These are phyloP conservation scores for Aramus guarauna DNA, from an alignment of 2,113 vertebrate species.

Conservation along the genomic window DNA sequence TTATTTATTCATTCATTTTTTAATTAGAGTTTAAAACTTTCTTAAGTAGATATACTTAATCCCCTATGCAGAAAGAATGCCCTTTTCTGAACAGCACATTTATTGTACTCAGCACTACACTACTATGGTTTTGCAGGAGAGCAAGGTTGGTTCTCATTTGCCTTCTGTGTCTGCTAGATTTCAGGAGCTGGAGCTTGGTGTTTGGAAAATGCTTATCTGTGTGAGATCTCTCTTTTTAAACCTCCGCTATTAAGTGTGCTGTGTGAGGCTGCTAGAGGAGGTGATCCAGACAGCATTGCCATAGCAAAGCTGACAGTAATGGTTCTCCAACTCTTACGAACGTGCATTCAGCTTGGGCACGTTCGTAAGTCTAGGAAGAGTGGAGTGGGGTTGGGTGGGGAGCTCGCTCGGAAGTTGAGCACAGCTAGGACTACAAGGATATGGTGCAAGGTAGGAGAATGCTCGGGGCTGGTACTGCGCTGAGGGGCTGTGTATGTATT, in stretches of 20 bases:
- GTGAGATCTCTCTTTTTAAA: background rate
- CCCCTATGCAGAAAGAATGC: background rate
- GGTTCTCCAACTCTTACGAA: background rate
- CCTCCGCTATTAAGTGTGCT: background rate
- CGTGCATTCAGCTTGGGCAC: too few species aligned
- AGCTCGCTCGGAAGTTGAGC: background rate
- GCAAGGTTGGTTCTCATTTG: background rate
- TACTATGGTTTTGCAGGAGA: background rate
- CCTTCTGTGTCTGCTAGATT: background rate
- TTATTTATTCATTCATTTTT: background rate
- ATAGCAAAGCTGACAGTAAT: background rate
- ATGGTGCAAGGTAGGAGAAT: background rate
- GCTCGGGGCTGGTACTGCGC: too few species aligned
- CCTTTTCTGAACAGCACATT: background rate
- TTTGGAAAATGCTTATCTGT: background rate
- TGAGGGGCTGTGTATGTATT: background rate
- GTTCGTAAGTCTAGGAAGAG: background rate
- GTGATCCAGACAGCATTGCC: background rate
- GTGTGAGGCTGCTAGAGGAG: background rate
- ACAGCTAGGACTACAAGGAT: background rate
- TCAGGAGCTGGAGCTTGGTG: background rate
- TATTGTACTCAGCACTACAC: background rate
- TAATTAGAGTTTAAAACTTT: background rate
- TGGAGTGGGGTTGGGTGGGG: rapidly evolving
- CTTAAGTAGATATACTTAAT: background rate